Evolutionary conservation across 2,797 vertebrate species (phyloP), one percentile per base, ranked within the genome.

Genomic region (Siniperca scherzeri): DNA sequence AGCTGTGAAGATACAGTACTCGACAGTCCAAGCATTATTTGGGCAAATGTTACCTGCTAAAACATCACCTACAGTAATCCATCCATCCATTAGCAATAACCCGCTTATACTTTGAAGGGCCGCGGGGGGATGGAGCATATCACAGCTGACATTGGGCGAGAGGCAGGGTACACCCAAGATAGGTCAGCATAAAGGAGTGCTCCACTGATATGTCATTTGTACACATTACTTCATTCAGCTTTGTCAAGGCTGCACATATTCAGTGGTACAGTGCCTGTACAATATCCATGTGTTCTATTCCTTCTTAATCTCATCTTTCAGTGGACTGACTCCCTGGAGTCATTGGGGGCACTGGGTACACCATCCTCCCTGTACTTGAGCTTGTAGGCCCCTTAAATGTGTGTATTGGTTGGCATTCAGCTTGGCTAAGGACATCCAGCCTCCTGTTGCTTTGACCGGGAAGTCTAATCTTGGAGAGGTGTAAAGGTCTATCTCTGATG

Each of bases 401-500:
- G 19, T 62, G 36, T 14, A 71, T n/a, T 66, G 25, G 48, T 66
- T 66, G 60, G 4, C 10, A 75, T 85, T 72, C 17, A 59, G 40
- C 17, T 67, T 65, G 50, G 64, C 55, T 50, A 33, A 57, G 33
- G 38, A 81, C 55, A 70, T 48, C 68, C 60, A 38, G 13, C 33
- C 50, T 52, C n/a, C 12, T 48, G 61, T n/a, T 25, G 66, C 60
- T 70, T 64, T 69, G 40, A 62, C 46, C 21, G 30, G 36, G n/a
- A 36, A 66, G 25, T 79, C 25, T 27, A 13, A 53, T 72, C 46
- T 52, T 57, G 14, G 1, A 38, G 13, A n/a, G 55, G 25, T 68
- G 33, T 46, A 22, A 40, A 77, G 48, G 22, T 68, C 22, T 25
- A 53, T 56, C 11, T 48, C 14, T 70, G 30, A 74, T 57, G 56